Base-by-base conservation (phyloP, 1,140 invertebrate genomes). In the Parasteatoda tepidariorum region DNA sequence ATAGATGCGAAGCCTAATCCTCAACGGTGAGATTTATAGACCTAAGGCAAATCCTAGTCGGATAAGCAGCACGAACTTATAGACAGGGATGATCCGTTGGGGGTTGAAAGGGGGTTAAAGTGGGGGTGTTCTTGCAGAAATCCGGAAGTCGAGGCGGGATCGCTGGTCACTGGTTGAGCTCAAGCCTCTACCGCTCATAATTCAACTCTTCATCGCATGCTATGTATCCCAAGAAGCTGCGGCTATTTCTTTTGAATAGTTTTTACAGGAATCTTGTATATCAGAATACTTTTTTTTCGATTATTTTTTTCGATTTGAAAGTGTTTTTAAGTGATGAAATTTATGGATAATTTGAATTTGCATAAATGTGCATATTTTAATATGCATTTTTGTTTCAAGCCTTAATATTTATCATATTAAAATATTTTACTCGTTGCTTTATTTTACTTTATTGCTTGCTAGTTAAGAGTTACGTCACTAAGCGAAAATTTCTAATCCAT, bases 1-100 rank as follows among this genome's bases (percentile, higher is more conserved):
- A 78, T 78, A 78, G 74, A 78, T 78, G 74, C 66, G 62, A 15
- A 26, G 24, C 74, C 28, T 78, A 78, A 78, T 78, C 74, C 74
- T 78, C 61, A 78, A 64, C 74, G 30, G 59, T n/a, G 74, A 78
- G 74, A 78, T 78, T 78, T 78, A 78, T 78, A 78, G 59, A 48
- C 61, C 74, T 31, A 38, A 38, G 38, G 41, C 74, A 78, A 66
- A 78, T 78, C 74, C 74, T 48, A 38, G 26, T 59, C 61, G 74
- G 59, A 48, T 54, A 28, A 61, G 24, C 30, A 57, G 48, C 55
- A 73, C 48, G 15, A 73, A 73, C 34, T 73, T 78, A 64, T 78
- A 59, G 61, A 34, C 61, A n/a, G 28, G 74, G 74, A 78, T 78
- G 74, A 78, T 66, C 61, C 62, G 24, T 18, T 15, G 26, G 33